phyloP scores from a whole-genome alignment of 2,797 vertebrate genomes.

The Thalassophryne amazonica region DNA sequence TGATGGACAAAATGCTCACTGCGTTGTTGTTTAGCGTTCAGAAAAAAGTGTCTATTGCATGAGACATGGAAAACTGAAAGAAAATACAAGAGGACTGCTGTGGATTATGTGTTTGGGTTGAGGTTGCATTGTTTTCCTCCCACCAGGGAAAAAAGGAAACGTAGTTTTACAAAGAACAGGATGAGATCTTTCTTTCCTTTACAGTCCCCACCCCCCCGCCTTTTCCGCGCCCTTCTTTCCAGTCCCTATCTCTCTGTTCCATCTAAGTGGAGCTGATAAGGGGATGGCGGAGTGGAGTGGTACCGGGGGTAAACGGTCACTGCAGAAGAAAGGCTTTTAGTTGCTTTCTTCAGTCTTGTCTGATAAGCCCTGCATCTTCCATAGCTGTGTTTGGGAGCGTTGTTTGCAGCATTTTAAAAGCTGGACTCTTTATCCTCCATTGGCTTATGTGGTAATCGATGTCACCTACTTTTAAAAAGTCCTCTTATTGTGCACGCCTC shows the following conservation, averaged over 20 bases:
- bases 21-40: no score
- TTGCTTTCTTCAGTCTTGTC: conserved; percentile 19
- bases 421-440: background rate
- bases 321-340: conserved; percentile 37
- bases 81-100: conserved; percentile 34
- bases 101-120: conserved; percentile 48
- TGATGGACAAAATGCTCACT: no score
- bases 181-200: no score
- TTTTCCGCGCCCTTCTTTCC: no score
- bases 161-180: conserved; percentile 34
- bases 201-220: no score
- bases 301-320: conserved; percentile 29
- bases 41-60: no score
- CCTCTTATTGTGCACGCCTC: no score
- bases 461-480: no score
- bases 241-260: conserved; percentile 9
- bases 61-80: no score
- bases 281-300: conserved; percentile 32
- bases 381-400: background rate
- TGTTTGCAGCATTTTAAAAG: conserved; percentile 7
- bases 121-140: conserved; percentile 44
- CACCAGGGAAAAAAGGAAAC: conserved; percentile 39
- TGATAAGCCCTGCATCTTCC: conserved; percentile 15
- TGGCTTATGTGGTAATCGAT: conserved; percentile 9
- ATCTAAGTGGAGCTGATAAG: conserved; percentile 23